These are phyloP conservation scores for Aleiodes leptofemur DNA, from an alignment of 2,888 invertebrate genomes.

Conservation along the genomic window DNA sequence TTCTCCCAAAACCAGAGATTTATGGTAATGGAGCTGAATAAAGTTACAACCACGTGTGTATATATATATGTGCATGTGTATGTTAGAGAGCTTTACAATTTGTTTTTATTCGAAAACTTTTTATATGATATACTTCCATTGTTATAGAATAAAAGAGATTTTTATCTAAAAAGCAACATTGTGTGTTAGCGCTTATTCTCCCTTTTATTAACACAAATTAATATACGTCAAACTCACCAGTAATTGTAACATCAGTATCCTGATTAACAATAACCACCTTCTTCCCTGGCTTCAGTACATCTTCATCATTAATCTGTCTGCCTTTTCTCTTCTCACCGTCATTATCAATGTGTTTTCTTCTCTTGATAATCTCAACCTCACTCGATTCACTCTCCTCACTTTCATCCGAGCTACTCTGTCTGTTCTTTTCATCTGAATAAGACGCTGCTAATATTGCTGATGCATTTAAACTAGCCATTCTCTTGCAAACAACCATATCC, in stretches of 20 bases:
- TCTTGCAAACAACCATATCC: conserved; percentile 91
- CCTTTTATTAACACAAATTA: neutral
- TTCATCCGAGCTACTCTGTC: conserved; percentile 76
- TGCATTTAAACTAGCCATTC: conserved; percentile 94
- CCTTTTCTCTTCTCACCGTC: conserved; percentile 68
- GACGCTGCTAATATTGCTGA: conserved; percentile 93
- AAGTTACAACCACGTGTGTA: too few species aligned
- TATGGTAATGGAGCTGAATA: too few species aligned
- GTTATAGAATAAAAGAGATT: neutral
- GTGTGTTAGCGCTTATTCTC: neutral
- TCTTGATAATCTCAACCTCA: conserved; percentile 71
- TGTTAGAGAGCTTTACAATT: too few species aligned
- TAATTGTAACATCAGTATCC: conserved; percentile 91
- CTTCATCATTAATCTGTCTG: conserved; percentile 62
- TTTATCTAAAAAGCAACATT: neutral
- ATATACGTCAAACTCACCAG: conserved; percentile 74
- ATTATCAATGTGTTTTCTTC: conserved; percentile 68
- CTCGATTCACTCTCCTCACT: conserved; percentile 76
- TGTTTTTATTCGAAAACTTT: too few species aligned
- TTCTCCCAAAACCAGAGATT: too few species aligned
- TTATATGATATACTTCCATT: too few species aligned
- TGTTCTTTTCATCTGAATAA: conserved; percentile 83
- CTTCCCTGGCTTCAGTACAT: conserved; percentile 41
- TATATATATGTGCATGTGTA: too few species aligned
- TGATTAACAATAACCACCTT: conserved; percentile 88